Base-by-base conservation (phyloP, 1,140 invertebrate genomes). In the Phenacoccus solenopsis region DNA sequence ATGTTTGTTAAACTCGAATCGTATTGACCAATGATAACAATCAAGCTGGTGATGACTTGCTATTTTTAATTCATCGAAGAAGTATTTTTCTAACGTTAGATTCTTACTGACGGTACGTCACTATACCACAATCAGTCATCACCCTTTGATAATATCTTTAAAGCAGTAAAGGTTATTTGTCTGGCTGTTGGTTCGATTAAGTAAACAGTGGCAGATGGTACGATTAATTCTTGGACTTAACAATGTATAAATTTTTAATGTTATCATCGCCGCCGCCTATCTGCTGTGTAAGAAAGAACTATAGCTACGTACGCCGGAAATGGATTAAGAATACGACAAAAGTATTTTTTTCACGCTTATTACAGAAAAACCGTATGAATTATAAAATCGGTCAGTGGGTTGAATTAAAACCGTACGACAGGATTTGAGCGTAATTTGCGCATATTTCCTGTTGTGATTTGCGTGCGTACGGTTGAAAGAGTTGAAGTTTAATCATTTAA, bases 21-120 rank as follows among this genome's bases (percentile, higher is more conserved):
- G 38, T 49, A 49, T 49, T 49, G 38, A 49, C 38, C 38, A 49
- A n/a, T n/a, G 38, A 49, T 49, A 49, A 49, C 38, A 49, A 49
- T 49, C 38, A n/a, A 49, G 20, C 5, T 2, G 13, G 3, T 10
- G 38, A 49, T 49, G 38, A 49, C 38, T 49, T 49, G 38, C 38
- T 2, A 49, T 49, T 49, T 49, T 49, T 49, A 49, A 49, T 49
- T 49, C 38, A 49, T 49, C 38, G 38, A n/a, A 4, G 38, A 49
- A n/a, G 3, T 49, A 16, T 49, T 49, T 49, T 49, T 49, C 16
- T 49, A 49, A 49, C 38, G 38, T 16, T 49, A 49, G 38, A 49
- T 49, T 49, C 38, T 49, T n/a, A n/a, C 38, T 49, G 38, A 49
- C 38, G 20, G 38, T 49, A 49, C 38, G 38, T 49, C 38, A 49